Conservation (phyloP, 1,140 invertebrate species). For the Oryzaephilus surinamensis region DNA sequence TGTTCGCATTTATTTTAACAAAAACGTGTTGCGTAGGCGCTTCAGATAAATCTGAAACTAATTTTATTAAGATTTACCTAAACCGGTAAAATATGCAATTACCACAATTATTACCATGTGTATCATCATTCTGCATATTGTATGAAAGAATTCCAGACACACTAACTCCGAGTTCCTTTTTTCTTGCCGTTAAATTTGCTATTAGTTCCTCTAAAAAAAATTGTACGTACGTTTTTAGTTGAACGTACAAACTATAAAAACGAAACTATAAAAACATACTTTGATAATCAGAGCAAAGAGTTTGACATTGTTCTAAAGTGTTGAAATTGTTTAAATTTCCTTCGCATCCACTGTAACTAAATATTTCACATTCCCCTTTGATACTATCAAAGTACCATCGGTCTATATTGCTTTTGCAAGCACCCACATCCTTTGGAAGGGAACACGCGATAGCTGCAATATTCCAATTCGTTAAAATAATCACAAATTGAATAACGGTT, state of each 20-base stretch:
- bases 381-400: slow-evolving; percentile 63
- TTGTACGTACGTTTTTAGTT: slow-evolving; percentile 15
- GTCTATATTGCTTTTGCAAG: slow-evolving; percentile 53
- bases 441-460: slow-evolving; percentile 43
- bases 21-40: not conserved
- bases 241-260: slow-evolving; percentile 7
- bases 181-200: slow-evolving; percentile 29
- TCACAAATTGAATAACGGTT: slow-evolving; percentile 5
- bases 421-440: slow-evolving; percentile 46
- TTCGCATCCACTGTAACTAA: slow-evolving; percentile 65
- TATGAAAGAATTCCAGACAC: slow-evolving; percentile 32
- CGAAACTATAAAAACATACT: slow-evolving; percentile 34
- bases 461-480: not conserved
- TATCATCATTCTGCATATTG: slow-evolving; percentile 31
- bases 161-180: slow-evolving; percentile 25
- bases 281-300: slow-evolving; percentile 33
- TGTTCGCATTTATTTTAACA: not conserved
- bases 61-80: not conserved
- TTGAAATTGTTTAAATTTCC: slow-evolving; percentile 67
- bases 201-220: slow-evolving; percentile 27
- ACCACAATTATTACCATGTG: slow-evolving; percentile 19
- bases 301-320: slow-evolving; percentile 38
- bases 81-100: slow-evolving; percentile 6
- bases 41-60: not conserved
- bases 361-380: slow-evolving; percentile 53